Evolutionary conservation across 2,797 vertebrate genomes (phyloP).

Genomic region (Gadopsis bispinosus): DNA sequence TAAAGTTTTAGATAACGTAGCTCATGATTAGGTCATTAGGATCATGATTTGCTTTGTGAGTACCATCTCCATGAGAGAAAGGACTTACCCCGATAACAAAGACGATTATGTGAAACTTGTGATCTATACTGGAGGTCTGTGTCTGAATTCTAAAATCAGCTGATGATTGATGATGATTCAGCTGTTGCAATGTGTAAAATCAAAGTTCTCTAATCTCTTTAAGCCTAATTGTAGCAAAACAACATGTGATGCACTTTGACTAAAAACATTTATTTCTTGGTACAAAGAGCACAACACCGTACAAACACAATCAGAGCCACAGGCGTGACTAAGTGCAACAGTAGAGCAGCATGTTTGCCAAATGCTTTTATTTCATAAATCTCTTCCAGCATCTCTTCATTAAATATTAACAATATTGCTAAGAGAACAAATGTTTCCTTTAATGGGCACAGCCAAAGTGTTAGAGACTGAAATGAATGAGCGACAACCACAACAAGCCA

Average conservation of each 20-base stretch:
- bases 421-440: slow-evolving; percentile 37
- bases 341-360: slow-evolving; percentile 40
- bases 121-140: background rate
- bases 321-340: slow-evolving; percentile 53
- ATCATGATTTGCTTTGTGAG: background rate
- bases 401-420: slow-evolving; percentile 44
- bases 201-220: background rate
- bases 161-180: background rate
- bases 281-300: slow-evolving; percentile 35
- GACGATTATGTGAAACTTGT: background rate
- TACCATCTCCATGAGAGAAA: background rate
- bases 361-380: slow-evolving; percentile 67
- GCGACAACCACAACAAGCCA: slow-evolving; percentile 18
- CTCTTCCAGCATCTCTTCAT: slow-evolving; percentile 47
- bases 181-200: background rate
- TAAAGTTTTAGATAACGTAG: background rate
- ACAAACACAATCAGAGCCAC: slow-evolving; percentile 19
- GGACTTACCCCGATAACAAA: background rate
- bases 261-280: slow-evolving; percentile 55
- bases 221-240: slow-evolving; percentile 26
- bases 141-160: background rate
- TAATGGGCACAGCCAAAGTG: slow-evolving; percentile 32
- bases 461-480: slow-evolving; percentile 31
- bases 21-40: background rate
- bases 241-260: slow-evolving; percentile 33